A percentile compares a stretch with the other conserved stretches of the same genome.
These are phyloP conservation scores for Natrix natrix DNA, from an alignment of 2,797 vertebrate species.

Conservation along the genomic window DNA sequence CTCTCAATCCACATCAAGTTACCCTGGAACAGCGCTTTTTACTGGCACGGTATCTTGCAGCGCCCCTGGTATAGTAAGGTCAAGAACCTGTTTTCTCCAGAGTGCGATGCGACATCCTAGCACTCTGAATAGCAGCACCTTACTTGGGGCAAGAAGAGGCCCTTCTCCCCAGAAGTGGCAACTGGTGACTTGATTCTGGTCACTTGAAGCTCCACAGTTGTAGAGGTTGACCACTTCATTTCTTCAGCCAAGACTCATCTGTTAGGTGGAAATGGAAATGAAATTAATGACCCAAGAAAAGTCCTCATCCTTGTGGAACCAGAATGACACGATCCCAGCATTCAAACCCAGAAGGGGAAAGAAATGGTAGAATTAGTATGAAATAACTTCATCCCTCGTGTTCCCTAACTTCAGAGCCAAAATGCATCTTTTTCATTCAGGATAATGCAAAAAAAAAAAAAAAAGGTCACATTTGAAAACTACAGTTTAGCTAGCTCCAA, in stretches of 20 bases:
- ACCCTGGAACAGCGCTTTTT: not conserved
- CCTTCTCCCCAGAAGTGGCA: not conserved
- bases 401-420: not conserved
- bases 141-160: not conserved
- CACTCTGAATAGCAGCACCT: not conserved
- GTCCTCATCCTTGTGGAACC: not conserved
- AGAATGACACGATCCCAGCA: not conserved
- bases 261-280: not conserved
- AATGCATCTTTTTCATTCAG: not conserved
- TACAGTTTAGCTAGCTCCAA: not conserved
- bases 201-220: not conserved
- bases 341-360: not conserved
- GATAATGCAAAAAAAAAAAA: not conserved
- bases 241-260: conserved; percentile 2
- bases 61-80: not conserved
- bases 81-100: not conserved
- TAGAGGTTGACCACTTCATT: not conserved
- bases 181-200: not conserved
- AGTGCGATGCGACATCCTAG: not conserved
- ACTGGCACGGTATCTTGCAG: not conserved
- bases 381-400: not conserved
- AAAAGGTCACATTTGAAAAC: not conserved
- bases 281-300: not conserved
- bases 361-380: not conserved
- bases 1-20: not conserved